Conservation (phyloP, 1,140 invertebrate genomes). For the Cepaea nemoralis region DNA sequence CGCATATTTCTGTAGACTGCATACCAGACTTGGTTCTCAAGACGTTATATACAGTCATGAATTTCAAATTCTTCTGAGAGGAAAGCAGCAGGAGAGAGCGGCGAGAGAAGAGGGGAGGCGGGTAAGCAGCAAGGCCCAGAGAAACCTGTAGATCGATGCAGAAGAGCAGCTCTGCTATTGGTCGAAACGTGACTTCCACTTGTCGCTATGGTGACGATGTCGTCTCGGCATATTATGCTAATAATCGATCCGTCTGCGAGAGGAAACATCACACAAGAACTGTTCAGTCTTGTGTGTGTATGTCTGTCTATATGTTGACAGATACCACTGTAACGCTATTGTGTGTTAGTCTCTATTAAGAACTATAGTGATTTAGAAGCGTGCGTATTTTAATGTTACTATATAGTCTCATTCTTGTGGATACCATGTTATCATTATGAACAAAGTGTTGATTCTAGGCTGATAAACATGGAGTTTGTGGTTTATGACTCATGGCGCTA, state of each 20-base stretch:
- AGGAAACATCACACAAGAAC: not conserved
- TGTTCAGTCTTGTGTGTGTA: not conserved
- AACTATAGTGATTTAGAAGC: not conserved
- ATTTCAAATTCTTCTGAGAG: too few relatives aligned
- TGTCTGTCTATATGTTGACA: too few relatives aligned
- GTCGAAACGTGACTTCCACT: not conserved
- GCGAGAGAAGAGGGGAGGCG: too few relatives aligned
- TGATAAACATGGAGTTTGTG: too few relatives aligned
- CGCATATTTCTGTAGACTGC: too few relatives aligned
- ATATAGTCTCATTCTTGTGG: not conserved
- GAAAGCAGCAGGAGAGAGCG: too few relatives aligned
- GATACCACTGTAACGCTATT: not conserved
- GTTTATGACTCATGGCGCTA: not conserved
- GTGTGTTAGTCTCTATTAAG: not conserved
- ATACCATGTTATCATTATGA: not conserved
- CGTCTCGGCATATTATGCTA: not conserved
- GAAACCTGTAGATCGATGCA: not conserved
- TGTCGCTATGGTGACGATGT: not conserved
- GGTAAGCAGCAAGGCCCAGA: too few relatives aligned
- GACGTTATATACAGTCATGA: too few relatives aligned
- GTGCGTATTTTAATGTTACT: not conserved
- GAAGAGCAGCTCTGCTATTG: not conserved
- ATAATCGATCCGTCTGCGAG: not conserved
- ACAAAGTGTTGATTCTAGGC: constrained; percentile 6
- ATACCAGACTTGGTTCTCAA: too few relatives aligned